These are phyloP conservation scores for Eurytoma californica DNA, from an alignment of 2,888 invertebrate species.

Conservation along the genomic window DNA sequence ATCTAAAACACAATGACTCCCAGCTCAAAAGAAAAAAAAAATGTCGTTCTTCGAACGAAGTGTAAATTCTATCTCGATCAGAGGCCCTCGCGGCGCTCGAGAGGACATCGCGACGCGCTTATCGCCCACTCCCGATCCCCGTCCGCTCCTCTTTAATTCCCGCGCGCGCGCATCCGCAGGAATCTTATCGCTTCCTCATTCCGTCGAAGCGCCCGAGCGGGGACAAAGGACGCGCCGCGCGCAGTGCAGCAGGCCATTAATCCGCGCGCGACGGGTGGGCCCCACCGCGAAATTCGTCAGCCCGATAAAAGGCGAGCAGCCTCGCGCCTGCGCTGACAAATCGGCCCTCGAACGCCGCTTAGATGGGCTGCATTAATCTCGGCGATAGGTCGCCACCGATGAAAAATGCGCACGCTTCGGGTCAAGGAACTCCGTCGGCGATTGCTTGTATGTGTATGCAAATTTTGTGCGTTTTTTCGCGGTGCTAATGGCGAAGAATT, in stretches of 20 bases:
- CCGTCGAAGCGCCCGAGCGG: background rate
- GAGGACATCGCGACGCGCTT: background rate
- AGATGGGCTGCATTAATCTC: too few species aligned
- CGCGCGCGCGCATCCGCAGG: constrained; percentile 2
- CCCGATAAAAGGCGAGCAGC: constrained; percentile 14
- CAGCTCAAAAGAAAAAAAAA: background rate
- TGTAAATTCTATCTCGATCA: constrained; percentile 9
- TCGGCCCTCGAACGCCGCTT: background rate
- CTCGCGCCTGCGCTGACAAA: too few species aligned
- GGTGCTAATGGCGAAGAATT: too few species aligned
- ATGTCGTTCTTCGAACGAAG: background rate
- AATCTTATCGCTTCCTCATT: constrained; percentile 40
- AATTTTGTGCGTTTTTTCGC: too few species aligned
- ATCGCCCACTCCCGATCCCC: constrained; percentile 10
- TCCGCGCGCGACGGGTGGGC: constrained; percentile 39
- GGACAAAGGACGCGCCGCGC: constrained; percentile 5
- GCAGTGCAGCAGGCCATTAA: constrained; percentile 18
- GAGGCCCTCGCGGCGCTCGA: background rate
- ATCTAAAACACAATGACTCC: background rate
- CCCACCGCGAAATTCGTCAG: background rate
- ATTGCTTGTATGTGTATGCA: too few species aligned
- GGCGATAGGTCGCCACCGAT: too few species aligned
- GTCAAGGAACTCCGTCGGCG: too few species aligned
- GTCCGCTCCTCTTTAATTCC: background rate
- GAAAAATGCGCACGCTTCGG: too few species aligned